Percentiles rank a stretch among this genome's conserved stretches.
Conservation (phyloP, 1,140 invertebrate genomes). For the Cotesia vestalis region DNA sequence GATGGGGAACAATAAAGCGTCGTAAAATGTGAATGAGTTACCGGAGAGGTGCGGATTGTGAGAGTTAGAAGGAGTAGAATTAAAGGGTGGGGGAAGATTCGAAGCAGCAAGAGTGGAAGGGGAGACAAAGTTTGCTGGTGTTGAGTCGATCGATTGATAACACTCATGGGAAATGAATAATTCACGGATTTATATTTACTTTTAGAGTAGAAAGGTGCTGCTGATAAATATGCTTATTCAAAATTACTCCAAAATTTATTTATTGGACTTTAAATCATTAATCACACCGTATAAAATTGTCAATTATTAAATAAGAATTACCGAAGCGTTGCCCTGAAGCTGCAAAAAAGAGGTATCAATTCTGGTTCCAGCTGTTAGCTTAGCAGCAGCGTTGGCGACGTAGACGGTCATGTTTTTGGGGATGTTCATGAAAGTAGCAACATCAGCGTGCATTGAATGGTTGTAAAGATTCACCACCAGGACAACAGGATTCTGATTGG, state of each 20-base stretch:
- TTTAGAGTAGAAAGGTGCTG: background rate
- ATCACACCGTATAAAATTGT: too few species aligned
- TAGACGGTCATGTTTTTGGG: conserved; percentile 42
- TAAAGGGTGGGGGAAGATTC: too few species aligned
- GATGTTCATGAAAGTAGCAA: conserved; percentile 42
- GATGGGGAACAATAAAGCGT: too few species aligned
- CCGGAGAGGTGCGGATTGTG: too few species aligned
- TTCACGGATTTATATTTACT: background rate
- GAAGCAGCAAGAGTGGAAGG: too few species aligned
- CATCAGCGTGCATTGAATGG: conserved; percentile 34
- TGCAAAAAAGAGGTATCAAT: conserved; percentile 20
- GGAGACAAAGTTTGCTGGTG: background rate
- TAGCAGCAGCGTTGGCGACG: conserved; percentile 33
- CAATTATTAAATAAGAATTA: conserved; percentile 37
- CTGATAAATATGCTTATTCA: too few species aligned
- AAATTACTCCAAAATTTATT: background rate
- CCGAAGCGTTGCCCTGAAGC: conserved; percentile 39
- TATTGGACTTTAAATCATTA: background rate
- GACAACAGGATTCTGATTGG: conserved; percentile 9
- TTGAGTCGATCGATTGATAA: conserved; percentile 3
- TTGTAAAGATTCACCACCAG: conserved; percentile 48
- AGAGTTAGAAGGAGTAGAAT: too few species aligned
- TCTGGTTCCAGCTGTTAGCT: background rate
- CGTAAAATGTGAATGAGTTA: too few species aligned
- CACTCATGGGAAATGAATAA: background rate